Evolutionary conservation across 2,888 invertebrate species (phyloP), one percentile per base, ranked within the genome.

Genomic region (Dryadula phaetusa): DNA sequence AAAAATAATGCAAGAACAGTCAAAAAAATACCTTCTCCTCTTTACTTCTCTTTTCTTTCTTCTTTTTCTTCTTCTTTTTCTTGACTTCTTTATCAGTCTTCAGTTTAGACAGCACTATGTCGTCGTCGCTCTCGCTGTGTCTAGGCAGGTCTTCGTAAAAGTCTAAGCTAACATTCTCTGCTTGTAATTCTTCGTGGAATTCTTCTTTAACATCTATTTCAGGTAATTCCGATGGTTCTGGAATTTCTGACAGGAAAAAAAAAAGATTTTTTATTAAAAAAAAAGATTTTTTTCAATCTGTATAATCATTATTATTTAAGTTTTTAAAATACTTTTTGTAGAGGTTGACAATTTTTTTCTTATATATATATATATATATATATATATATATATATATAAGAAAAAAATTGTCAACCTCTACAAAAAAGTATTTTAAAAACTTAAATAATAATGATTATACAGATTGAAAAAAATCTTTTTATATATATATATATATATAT

Each of bases 81-180:
- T 72, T 79, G 65, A 77, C 79, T 22, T 72, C 78, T 34, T 82
- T 84, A 40, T 79, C 82, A 28, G 76, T 79, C 67, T 86, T 88
- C 0, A 92, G 66, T 49, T 82, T 76, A 0, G 90, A 88, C 1
- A 92, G 80, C 32, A 83, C 80, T 0, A 88, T 67, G 28, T 92
- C 90, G 16, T 91, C 91, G 1, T 90, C 90, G 0, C 89, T 87
- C 72, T 3, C 70, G 46, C 0, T 78, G 64, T 0, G 40, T 20
- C 58, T 25, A 10, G 44, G 62, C 4, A 62, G n/a, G 22, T 66
- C 66, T 28, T 73, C 61, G 14, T 70, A 71, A 10, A 70, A 70
- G 5, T 65, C 62, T 7, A 69, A 18, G 22, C 69, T 60, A 2
- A 62, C 25, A 5, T 58, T 69, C 18, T 53, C 69, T 34, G n/a